Base-by-base conservation (phyloP, 1,140 invertebrate genomes). In the Ridgeia piscesae region DNA sequence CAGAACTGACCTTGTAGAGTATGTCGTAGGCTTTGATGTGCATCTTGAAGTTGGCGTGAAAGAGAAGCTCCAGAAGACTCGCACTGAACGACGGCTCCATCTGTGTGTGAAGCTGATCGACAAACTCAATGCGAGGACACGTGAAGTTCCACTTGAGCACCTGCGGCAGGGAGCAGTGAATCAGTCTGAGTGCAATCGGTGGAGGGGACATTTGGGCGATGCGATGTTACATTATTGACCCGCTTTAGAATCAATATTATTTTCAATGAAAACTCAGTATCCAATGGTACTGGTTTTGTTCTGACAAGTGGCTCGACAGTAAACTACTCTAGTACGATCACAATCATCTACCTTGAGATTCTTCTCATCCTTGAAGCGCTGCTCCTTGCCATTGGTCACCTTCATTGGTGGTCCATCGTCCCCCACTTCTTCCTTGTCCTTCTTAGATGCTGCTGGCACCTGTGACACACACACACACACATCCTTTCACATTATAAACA, bases 71-170 rank as follows among this genome's bases (percentile, higher is more conserved):
- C 94, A 99, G 97, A 1, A 99, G 96, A 92, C 97, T 97, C 95
- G 98, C 98, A 95, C 98, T 99, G 35, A 99, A 97, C 94, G 96
- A 95, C 27, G 97, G 97, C 1, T 97, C 97, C 98, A 99, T 99
- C 95, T 99, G 98, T 94, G 98, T 98, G 94, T 98, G 98, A 27
- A 99, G 95, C 92, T 99, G 97, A 42, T 99, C 98, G 33, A 98
- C 97, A 96, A 99, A 99, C 95, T 99, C 99, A 95, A 98, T 97
- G 42, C 98, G 96, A 0, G 99, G 98, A 0, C 98, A 97, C 0
- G 98, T 98, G 94, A 99, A 99, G 95, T 99, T 99, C 99, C 99
- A 99, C 95, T 99, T 99, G 4, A 99, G 96, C 33, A 96, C 95
- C 96, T 97, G 94, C 34, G 11, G n/a, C 91, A 42, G 34, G 89